A percentile compares a stretch with the other conserved stretches of the same genome.
Evolutionary conservation across 2,113 vertebrate genomes (phyloP).

Genomic region (Lutjanus erythropterus): DNA sequence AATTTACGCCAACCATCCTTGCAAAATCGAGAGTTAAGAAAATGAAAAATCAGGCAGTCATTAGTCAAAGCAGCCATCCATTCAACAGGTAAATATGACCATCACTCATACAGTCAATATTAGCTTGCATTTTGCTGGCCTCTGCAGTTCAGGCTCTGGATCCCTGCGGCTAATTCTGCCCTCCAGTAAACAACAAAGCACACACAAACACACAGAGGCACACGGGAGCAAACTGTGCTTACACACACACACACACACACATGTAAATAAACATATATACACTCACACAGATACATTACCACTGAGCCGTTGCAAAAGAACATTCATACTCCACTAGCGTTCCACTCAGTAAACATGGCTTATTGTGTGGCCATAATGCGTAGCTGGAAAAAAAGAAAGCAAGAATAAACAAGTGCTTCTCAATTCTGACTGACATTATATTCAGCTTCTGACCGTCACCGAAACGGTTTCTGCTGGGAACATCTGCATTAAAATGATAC

Average conservation of each 20-base stretch:
- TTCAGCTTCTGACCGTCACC: not conserved
- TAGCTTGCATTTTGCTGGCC: conserved; percentile 31
- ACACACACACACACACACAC: not conserved
- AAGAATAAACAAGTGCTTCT: conserved; percentile 4
- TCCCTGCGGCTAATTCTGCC: conserved; percentile 14
- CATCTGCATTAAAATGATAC: conserved; percentile 82
- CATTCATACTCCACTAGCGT: not conserved
- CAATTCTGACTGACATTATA: conserved; percentile 21
- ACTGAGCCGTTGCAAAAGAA: not conserved
- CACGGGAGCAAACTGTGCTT: not conserved
- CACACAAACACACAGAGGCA: not conserved
- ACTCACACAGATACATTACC: conserved; percentile 2
- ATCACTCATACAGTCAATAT: conserved; percentile 75
- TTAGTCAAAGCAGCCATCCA: conserved; percentile 77
- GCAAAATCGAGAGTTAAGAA: conserved; percentile 68
- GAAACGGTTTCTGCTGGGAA: conserved; percentile 33
- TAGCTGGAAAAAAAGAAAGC: not conserved
- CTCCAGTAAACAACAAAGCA: conserved; percentile 30
- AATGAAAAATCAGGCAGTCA: conserved; percentile 70
- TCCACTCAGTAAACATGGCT: conserved; percentile 13
- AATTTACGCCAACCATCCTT: conserved; percentile 46
- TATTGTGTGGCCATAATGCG: not conserved
- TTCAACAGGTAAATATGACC: conserved; percentile 80
- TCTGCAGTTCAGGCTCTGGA: not conserved
- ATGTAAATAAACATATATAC: not conserved